phyloP scores from a whole-genome alignment of 2,113 vertebrate genomes.

The Aepyceros melampus region DNA sequence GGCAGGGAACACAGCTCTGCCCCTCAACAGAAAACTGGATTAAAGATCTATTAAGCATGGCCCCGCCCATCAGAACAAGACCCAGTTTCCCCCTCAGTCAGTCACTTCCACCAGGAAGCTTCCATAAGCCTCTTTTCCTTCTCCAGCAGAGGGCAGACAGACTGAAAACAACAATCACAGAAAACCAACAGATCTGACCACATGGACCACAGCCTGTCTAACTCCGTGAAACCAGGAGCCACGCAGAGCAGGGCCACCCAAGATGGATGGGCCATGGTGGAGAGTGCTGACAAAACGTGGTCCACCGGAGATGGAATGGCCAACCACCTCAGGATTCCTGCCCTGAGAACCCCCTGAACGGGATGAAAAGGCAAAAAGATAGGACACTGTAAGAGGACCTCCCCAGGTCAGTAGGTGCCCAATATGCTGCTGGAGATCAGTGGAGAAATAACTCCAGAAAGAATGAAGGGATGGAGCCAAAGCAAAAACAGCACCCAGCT shows the following conservation, averaged over 20 bases:
- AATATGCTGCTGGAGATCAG: background rate
- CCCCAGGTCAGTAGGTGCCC: background rate
- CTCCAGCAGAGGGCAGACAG: background rate
- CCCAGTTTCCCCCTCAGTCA: background rate
- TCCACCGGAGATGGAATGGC: background rate
- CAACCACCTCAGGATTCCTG: background rate
- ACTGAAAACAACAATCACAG: background rate
- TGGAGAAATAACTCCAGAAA: background rate
- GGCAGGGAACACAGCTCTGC: background rate
- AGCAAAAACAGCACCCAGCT: background rate
- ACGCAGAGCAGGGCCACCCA: background rate
- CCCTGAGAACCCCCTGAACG: background rate
- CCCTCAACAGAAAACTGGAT: background rate
- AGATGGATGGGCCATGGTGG: background rate
- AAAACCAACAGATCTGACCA: background rate
- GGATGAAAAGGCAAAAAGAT: background rate
- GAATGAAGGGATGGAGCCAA: background rate
- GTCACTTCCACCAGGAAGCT: background rate
- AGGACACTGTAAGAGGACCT: background rate
- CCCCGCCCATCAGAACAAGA: background rate
- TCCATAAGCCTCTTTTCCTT: background rate
- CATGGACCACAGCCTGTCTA: background rate
- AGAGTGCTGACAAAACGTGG: rapidly evolving
- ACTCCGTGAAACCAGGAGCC: background rate
- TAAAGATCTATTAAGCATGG: background rate